Percentiles rank a stretch among this genome's conserved stretches.
Evolutionary conservation across 2,797 vertebrate genomes (phyloP).

Genomic region (Tangara arthus): DNA sequence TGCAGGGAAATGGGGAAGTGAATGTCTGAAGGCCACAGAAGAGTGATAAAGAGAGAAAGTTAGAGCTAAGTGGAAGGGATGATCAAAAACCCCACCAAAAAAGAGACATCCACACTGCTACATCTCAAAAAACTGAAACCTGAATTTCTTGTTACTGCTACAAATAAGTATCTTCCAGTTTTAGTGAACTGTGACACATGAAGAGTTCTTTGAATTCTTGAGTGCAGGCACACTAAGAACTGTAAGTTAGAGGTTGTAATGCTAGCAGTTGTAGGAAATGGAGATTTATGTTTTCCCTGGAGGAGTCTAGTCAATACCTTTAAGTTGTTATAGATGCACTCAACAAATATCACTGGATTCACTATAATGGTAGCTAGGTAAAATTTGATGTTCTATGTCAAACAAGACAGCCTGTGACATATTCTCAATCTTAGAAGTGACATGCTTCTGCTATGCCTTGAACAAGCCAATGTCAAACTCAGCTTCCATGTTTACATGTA

Average conservation of each 20-base stretch:
- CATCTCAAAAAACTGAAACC: not conserved
- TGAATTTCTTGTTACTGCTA: not conserved
- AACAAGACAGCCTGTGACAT: not conserved
- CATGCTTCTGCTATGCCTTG: not conserved
- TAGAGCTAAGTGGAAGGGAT: not conserved
- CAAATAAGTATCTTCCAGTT: not conserved
- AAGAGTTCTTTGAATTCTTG: not conserved
- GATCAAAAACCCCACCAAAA: not conserved
- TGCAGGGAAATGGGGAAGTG: not conserved
- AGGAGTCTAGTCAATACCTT: not conserved
- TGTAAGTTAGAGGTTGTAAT: not conserved
- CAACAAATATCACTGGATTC: not conserved
- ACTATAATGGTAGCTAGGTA: not conserved
- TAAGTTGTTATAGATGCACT: not conserved
- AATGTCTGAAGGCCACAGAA: not conserved
- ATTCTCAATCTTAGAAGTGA: not conserved
- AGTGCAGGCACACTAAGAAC: not conserved
- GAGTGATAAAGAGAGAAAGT: not conserved
- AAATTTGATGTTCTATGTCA: not conserved
- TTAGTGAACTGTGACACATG: not conserved
- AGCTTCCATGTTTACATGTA: not conserved
- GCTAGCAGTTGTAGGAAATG: not conserved
- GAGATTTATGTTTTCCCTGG: not conserved
- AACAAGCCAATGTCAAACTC: not conserved
- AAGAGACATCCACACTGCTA: not conserved